A percentile compares a stretch with the other conserved stretches of the same genome.
These are phyloP conservation scores for Drosophila prostipennis DNA, from an alignment of 2,888 invertebrate genomes.

Conservation along the genomic window DNA sequence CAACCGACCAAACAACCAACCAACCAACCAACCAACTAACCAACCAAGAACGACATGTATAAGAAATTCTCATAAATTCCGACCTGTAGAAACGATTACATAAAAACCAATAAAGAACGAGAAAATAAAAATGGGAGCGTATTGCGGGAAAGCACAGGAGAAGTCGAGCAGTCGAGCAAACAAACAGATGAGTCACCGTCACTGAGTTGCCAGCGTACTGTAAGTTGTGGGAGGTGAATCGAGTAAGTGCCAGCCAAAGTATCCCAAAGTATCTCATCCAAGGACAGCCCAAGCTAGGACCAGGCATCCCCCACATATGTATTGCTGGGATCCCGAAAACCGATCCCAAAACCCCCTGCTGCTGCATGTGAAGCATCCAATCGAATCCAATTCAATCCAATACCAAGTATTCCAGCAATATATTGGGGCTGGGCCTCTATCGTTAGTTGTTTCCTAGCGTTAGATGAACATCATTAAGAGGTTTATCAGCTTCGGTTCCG, in stretches of 20 bases:
- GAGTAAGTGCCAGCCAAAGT: conserved; percentile 34
- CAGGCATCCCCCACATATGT: not conserved
- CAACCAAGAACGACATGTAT: not conserved
- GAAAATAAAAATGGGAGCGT: conserved; percentile 3
- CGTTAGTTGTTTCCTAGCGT: conserved; percentile 23
- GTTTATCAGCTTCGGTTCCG: conserved; percentile 35
- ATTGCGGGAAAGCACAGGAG: conserved; percentile 2
- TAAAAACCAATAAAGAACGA: conserved; percentile 9
- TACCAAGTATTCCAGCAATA: not conserved
- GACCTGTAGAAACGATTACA: conserved; percentile 17
- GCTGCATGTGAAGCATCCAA: conserved; percentile 7
- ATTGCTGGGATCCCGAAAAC: conserved; percentile 12
- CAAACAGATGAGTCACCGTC: conserved; percentile 37
- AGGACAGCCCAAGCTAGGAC: conserved; percentile 30
- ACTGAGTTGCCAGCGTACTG: conserved; percentile 30
- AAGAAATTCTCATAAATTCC: conserved; percentile 2
- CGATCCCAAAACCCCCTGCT: not conserved
- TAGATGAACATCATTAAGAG: conserved; percentile 36
- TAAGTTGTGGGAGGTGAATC: conserved; percentile 37
- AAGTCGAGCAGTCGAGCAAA: conserved; percentile 17
- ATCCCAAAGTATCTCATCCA: conserved; percentile 10
- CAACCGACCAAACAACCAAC: not conserved
- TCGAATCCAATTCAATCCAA: no score
- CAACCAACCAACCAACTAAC: not conserved
- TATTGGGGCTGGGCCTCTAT: conserved; percentile 14